Conservation (phyloP, 2,797 vertebrate species). For the Sebastes reedi region DNA sequence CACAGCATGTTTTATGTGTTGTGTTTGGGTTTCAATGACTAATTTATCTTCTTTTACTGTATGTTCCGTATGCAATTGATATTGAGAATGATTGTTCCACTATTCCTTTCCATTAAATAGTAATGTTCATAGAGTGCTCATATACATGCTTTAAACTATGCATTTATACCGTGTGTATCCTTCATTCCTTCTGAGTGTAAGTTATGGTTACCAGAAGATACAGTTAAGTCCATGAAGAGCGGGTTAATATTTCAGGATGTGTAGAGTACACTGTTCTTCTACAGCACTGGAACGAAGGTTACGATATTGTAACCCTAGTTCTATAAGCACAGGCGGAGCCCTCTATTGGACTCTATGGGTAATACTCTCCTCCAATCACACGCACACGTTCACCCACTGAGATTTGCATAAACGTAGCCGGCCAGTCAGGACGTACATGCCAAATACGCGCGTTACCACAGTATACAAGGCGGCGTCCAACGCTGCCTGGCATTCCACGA, state of each 20-base stretch:
- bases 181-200: background rate
- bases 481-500: no score
- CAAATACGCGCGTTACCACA: no score
- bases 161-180: background rate
- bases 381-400: no score
- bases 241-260: background rate
- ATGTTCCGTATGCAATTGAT: background rate
- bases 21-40: background rate
- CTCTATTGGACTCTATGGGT: background rate
- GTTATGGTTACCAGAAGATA: background rate
- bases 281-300: no score
- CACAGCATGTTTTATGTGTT: background rate
- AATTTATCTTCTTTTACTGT: background rate
- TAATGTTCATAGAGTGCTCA: background rate
- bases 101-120: background rate
- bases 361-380: no score
- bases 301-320: background rate
- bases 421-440: no score
- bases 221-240: background rate
- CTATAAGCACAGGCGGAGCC: background rate
- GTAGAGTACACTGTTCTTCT: no score
- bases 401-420: no score
- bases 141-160: background rate
- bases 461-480: no score
- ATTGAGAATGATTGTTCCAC: background rate